Percentiles rank a stretch among this genome's conserved stretches.
These are phyloP conservation scores for Homarus gammarus DNA, from an alignment of 2,888 invertebrate genomes.

Conservation along the genomic window DNA sequence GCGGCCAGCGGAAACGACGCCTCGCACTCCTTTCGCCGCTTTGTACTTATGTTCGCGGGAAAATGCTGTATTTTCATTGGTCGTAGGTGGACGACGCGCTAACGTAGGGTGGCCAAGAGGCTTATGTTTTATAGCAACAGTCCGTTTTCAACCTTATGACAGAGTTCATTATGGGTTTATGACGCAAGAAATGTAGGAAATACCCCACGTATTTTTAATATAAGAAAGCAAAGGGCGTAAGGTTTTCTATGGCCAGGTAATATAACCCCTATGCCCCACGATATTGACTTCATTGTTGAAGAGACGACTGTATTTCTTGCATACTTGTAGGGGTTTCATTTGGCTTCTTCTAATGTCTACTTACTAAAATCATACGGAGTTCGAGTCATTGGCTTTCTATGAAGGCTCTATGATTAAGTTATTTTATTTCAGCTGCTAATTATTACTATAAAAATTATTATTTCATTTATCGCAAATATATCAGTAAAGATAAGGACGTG, in stretches of 20 bases:
- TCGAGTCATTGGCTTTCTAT: background rate
- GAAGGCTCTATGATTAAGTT: background rate
- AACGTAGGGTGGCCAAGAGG: conserved; percentile 57
- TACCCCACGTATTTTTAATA: conserved; percentile 75
- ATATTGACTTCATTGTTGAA: conserved; percentile 27
- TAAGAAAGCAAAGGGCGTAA: conserved; percentile 65
- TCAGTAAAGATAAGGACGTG: background rate
- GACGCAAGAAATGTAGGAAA: conserved; percentile 70
- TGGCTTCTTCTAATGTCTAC: conserved; percentile 55
- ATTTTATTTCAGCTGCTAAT: background rate
- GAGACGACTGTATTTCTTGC: conserved; percentile 33
- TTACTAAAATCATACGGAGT: conserved; percentile 56
- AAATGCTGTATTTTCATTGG: conserved; percentile 75
- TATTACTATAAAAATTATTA: background rate
- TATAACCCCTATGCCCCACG: conserved; percentile 28
- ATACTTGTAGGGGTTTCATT: conserved; percentile 63
- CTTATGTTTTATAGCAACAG: conserved; percentile 48
- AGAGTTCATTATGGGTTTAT: conserved; percentile 62
- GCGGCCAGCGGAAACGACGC: conserved; percentile 51
- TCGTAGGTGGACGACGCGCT: conserved; percentile 45
- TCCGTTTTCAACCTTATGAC: conserved; percentile 62
- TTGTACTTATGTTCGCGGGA: conserved; percentile 75
- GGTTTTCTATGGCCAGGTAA: conserved; percentile 46
- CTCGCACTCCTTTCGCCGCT: conserved; percentile 44
- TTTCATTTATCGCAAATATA: background rate